These are phyloP conservation scores for Anastrepha obliqua DNA, from an alignment of 1,140 invertebrate genomes.

Conservation along the genomic window DNA sequence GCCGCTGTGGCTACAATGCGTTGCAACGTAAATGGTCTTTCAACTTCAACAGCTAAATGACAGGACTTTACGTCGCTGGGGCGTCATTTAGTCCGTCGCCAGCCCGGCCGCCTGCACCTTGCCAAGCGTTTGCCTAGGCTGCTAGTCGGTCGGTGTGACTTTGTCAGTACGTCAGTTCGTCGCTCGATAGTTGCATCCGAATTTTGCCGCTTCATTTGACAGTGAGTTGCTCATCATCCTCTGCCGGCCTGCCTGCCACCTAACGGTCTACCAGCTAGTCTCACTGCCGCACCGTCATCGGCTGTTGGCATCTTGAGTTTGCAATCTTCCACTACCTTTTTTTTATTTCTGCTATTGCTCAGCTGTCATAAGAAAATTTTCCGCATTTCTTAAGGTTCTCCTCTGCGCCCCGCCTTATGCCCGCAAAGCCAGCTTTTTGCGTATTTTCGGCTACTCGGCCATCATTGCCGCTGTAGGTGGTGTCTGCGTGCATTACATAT, in stretches of 20 bases:
- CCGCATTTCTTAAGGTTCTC: background rate
- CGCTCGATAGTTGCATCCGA: conserved; percentile 62
- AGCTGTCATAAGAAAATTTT: conserved; percentile 49
- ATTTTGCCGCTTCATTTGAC: conserved; percentile 73
- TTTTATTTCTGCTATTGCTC: background rate
- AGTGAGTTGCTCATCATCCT: conserved; percentile 52
- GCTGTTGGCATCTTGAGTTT: conserved; percentile 24
- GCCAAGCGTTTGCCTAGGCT: background rate
- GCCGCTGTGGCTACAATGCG: conserved; percentile 22
- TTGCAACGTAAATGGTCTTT: conserved; percentile 18
- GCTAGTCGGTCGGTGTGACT: background rate
- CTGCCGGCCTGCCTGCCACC: background rate
- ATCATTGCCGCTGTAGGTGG: conserved; percentile 40
- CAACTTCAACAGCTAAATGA: conserved; percentile 51
- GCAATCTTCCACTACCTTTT: background rate
- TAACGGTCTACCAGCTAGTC: background rate
- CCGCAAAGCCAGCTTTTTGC: background rate
- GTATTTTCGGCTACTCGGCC: conserved; percentile 48
- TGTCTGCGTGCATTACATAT: conserved; percentile 38
- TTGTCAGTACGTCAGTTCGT: background rate
- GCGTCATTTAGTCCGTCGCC: conserved; percentile 72
- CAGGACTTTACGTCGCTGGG: conserved; percentile 63
- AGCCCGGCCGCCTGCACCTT: conserved; percentile 55
- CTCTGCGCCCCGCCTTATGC: background rate
- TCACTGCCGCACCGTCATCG: background rate